Base-by-base conservation (phyloP, 2,797 vertebrate species). In the Hafferia zeledoni region DNA sequence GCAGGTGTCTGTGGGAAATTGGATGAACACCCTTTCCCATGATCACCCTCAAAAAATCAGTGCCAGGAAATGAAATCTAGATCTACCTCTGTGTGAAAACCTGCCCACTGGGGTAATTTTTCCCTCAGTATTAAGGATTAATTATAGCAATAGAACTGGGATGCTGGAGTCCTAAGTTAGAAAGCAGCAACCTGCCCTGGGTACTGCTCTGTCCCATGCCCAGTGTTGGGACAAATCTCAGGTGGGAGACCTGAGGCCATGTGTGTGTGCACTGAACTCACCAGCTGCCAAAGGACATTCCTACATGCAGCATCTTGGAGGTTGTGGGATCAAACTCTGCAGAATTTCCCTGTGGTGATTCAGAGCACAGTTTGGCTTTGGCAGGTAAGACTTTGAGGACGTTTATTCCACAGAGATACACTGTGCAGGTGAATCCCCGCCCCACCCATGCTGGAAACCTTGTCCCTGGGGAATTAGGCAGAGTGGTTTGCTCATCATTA, bases 171-270 rank as follows among this genome's bases (percentile, higher is more conserved):
- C 39, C 43, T 46, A 33, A 61, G 11, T 4, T 8, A 27, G 63
- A 28, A 56, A 75, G 11, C 70, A 50, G 6, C 52, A 78, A 11
- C n/a, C 7, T 70, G 15, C 3, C 37, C 71, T 61, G 31, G 14
- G 11, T 61, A 13, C 39, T 76, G 59, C 46, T 84, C 44, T 78
- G 87, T 33, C 17, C 57, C 13, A 0, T 23, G 25, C 22, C 47
- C 0, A 0, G 9, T 1, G 1, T 9, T 9, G 25, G 50, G 65
- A 43, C 17, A 72, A 68, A 60, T 41, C 5, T 18, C 49, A 13
- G 0, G 0, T 2, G 30, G 18, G 47, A 59, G 6, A 10, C 23
- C 9, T 8, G 61, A 57, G n/a, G 30, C 22, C 23, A 7, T 1
- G 10, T 1, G 1, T 11, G 47, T 23, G 6, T n/a, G 56, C 80